Evolutionary conservation across 2,113 vertebrate species (phyloP).

Genomic region (Platysternon megacephalum): DNA sequence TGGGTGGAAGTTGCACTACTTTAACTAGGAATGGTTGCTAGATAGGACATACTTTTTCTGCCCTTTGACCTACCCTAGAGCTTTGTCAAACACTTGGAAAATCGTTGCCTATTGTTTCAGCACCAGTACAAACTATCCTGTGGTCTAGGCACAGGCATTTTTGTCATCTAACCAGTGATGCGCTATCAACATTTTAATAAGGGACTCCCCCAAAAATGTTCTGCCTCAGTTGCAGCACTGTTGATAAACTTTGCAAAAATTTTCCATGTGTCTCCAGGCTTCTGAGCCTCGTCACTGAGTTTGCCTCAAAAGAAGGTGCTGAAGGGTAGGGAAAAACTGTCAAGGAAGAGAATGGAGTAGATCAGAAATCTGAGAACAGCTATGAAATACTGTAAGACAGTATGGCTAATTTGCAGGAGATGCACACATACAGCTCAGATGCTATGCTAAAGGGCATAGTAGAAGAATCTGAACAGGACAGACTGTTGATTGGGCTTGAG

Average conservation of each 20-base stretch:
- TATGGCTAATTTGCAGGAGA: background rate
- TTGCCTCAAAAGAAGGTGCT: background rate
- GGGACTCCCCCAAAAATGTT: background rate
- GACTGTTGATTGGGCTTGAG: fast-evolving
- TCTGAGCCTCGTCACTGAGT: background rate
- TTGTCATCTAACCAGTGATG: background rate
- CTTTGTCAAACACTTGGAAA: background rate
- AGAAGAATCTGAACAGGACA: background rate
- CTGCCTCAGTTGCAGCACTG: fast-evolving
- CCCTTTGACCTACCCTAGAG: fast-evolving
- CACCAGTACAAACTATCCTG: background rate
- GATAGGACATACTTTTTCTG: background rate
- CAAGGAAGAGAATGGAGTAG: background rate
- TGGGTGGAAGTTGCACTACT: background rate
- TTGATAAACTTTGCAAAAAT: fast-evolving
- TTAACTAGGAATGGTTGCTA: background rate
- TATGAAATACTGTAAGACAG: background rate
- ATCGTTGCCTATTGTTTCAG: background rate
- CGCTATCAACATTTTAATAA: background rate
- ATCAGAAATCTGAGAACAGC: background rate
- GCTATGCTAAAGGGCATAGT: background rate
- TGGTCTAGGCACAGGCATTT: background rate
- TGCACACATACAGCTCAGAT: background rate
- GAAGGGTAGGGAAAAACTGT: background rate
- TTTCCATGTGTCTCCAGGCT: background rate